Evolutionary conservation across 2,797 vertebrate genomes (phyloP), one percentile per base, ranked within the genome.

Genomic region (Danio choprae): DNA sequence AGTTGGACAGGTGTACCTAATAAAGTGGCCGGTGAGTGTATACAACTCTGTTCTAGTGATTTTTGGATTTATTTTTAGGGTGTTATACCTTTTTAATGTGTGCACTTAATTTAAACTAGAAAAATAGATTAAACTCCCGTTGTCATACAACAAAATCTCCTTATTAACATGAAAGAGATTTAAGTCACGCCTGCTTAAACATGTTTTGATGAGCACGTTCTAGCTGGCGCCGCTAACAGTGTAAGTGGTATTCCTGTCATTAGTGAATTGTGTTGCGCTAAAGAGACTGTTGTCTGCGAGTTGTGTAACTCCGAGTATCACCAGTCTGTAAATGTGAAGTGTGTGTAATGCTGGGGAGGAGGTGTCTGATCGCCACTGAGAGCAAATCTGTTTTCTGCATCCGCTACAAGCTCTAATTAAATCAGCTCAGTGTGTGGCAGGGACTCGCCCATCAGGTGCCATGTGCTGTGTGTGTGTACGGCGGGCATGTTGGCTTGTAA

Each of bases 341-440:
- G 59, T 85, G 87, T 71, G 63, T 84, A 85, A 82, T 75, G 86
- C 75, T 82, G 67, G 83, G 83, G 87, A 83, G 80, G 80, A 85
- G 83, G 81, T 87, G 85, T 87, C 85, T 74, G 71, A 77, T 65
- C 40, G 15, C 85, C 73, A 77, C 87, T 82, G 82, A 85, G 81
- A 87, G 65, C 56, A 82, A 84, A 80, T 89, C 81, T 87, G 81
- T 83, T 80, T 79, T 65, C 74, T 62, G 62, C 59, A 71, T 65
- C 51, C 63, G 5, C 48, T 74, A 69, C 56, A 29, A 0, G 22
- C 48, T 83, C 46, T 77, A 77, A 82, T 73, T 77, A 77, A 78
- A 73, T 72, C 74, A 78, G 48, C 68, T 65, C 46, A 72, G 60
- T 71, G 50, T 53, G 50, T 62, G 65, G 43, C 59, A 53, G 55